Base-by-base conservation (phyloP, 2,797 vertebrate species). In the Mallotus villosus region DNA sequence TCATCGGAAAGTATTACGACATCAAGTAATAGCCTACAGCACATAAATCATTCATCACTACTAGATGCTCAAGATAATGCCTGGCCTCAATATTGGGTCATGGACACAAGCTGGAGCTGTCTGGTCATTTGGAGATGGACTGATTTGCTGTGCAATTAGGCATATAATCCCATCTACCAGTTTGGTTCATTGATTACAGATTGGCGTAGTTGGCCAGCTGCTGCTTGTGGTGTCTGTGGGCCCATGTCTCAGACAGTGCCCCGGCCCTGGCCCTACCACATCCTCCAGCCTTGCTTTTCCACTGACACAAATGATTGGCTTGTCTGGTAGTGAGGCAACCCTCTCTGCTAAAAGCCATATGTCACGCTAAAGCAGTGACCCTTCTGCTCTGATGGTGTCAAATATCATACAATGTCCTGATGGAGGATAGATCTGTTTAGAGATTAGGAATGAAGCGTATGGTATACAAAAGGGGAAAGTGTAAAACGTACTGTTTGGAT, bases 161-260 rank as follows among this genome's bases (percentile, higher is more conserved):
- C 92, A 93, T 89, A 91, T 93, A 92, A 94, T 86, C 87, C 88
- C 81, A 93, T 92, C 87, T 91, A 89, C 90, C 91, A 92, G 87
- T 90, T 76, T 92, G 93, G 91, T 92, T 95, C 93, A 97, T 95
- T 94, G 96, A 98, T 97, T 95, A 94, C 92, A 94, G 86, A 91
- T 94, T 91, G 93, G 87, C 90, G 92, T 92, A 93, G 93, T 92
- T 93, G 85, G 91, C 94, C 97, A 99, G 96, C 95, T 99, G 97
- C 93, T 93, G 85, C 89, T 88, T 89, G 88, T 89, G 88, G 85
- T 90, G 84, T 86, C 83, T 89, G 85, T 89, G 79, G 86, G 73
- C 82, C 82, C 77, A 80, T 17, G 82, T 86, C 79, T 87, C 80
- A 91, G 86, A 91, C 82, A 67, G 77, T 66, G 70, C 78, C 78